A percentile compares a stretch with the other conserved stretches of the same genome.
Evolutionary conservation across 2,113 vertebrate species (phyloP).

Genomic region (Pimephales promelas): DNA sequence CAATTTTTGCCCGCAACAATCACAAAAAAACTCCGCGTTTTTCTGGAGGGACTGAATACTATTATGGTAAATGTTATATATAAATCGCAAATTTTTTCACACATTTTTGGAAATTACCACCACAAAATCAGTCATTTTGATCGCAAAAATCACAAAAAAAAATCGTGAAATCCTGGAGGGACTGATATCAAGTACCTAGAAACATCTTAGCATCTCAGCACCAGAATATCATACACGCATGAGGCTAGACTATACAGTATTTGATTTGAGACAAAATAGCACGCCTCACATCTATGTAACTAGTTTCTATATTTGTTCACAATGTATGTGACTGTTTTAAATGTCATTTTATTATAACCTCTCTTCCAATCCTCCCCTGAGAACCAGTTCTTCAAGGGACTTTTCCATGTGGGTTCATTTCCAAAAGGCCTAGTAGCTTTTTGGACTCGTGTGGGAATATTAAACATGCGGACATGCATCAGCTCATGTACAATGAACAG

Average conservation of each 20-base stretch:
- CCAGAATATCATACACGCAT: background rate
- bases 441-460: constrained; percentile 3
- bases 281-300: background rate
- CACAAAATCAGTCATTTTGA: too few species aligned
- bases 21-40: too few species aligned
- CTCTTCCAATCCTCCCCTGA: background rate
- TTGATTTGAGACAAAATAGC: constrained; percentile 15
- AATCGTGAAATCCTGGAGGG: too few species aligned
- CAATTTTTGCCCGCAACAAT: too few species aligned
- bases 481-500: constrained; percentile 27
- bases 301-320: constrained; percentile 6
- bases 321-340: background rate
- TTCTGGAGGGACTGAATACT: too few species aligned
- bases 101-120: too few species aligned
- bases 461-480: constrained; percentile 18
- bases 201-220: background rate
- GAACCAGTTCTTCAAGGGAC: background rate
- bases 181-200: background rate
- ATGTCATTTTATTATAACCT: constrained; percentile 15
- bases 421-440: constrained; percentile 23
- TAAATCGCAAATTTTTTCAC: too few species aligned
- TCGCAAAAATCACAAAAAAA: too few species aligned
- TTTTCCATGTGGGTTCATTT: background rate
- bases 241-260: background rate
- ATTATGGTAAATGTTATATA: too few species aligned